Conservation (phyloP, 2,888 invertebrate genomes). For the Harpalus rubripes region DNA sequence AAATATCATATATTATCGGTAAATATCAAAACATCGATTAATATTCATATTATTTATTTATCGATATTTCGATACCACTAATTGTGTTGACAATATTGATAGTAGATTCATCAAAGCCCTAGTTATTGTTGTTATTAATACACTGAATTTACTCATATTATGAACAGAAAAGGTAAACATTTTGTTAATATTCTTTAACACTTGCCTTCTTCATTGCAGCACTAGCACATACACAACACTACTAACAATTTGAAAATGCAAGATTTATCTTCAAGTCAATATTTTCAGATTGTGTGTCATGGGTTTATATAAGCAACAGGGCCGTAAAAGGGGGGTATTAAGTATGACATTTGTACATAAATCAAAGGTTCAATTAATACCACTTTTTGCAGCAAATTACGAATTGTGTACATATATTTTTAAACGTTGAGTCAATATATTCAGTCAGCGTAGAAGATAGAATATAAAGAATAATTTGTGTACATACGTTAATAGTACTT, state of each 20-base stretch:
- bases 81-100: too few species aligned
- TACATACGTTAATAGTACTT: neutral
- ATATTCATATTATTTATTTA: too few species aligned
- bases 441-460: neutral
- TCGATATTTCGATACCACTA: too few species aligned
- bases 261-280: neutral
- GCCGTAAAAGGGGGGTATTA: neutral
- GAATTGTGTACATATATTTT: slow-evolving; percentile 3
- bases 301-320: neutral
- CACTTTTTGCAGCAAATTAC: neutral
- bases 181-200: neutral
- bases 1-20: too few species aligned
- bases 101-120: too few species aligned
- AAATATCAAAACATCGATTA: too few species aligned
- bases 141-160: too few species aligned
- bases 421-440: neutral
- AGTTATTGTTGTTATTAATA: too few species aligned
- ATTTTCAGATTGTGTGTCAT: neutral
- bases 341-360: neutral
- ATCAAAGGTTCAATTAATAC: neutral
- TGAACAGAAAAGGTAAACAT: too few species aligned
- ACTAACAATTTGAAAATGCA: neutral
- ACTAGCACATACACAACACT: neutral
- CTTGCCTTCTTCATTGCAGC: neutral
- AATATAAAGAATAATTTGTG: neutral